phyloP scores from a whole-genome alignment of 2,888 invertebrate genomes.

The Drosophila nigricruria region DNA sequence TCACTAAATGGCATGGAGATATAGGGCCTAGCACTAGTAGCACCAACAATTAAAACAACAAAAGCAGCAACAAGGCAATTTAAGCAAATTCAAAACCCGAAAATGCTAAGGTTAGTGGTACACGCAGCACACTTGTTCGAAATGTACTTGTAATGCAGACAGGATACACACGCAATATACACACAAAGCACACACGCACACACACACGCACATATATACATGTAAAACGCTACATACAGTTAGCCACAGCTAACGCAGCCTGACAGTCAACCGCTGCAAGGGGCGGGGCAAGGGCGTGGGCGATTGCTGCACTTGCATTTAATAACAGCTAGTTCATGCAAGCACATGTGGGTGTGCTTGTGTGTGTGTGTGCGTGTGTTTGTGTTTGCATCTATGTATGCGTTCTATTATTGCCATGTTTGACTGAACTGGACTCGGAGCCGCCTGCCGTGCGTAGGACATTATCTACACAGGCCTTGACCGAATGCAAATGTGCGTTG shows the following conservation, averaged over 20 bases:
- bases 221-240: not conserved
- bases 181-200: slow-evolving; percentile 16
- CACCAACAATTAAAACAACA: slow-evolving; percentile 1
- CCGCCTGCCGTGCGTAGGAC: slow-evolving; percentile 35
- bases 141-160: slow-evolving; percentile 63
- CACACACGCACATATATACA: not conserved
- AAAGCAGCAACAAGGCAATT: slow-evolving; percentile 64
- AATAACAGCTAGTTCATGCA: slow-evolving; percentile 51
- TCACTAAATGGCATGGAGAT: slow-evolving; percentile 54
- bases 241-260: slow-evolving; percentile 23
- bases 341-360: slow-evolving; percentile 7
- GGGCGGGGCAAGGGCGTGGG: not conserved
- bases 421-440: slow-evolving; percentile 20
- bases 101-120: slow-evolving; percentile 71
- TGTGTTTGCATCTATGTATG: slow-evolving; percentile 14
- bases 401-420: slow-evolving; percentile 46
- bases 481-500: slow-evolving; percentile 38
- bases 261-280: slow-evolving; percentile 15
- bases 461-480: slow-evolving; percentile 39
- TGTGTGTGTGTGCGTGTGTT: slow-evolving; percentile 4
- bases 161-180: slow-evolving; percentile 37
- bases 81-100: slow-evolving; percentile 72
- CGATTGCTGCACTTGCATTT: slow-evolving; percentile 68
- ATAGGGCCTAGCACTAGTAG: slow-evolving; percentile 8
- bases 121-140: slow-evolving; percentile 56